phyloP scores from a whole-genome alignment of 2,797 vertebrate genomes.

The Podargus strigoides region DNA sequence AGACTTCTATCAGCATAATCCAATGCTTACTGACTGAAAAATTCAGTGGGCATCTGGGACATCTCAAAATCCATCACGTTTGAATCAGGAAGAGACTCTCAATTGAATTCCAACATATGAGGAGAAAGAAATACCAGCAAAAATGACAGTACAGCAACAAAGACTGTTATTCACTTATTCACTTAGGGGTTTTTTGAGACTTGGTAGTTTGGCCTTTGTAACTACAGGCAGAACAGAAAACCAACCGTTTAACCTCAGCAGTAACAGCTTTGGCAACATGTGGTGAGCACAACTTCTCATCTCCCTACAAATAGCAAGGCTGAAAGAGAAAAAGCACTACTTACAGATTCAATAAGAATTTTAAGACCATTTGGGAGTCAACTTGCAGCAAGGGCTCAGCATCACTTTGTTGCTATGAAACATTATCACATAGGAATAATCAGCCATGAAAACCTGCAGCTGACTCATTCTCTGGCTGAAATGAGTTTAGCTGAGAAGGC shows the following conservation, averaged over 20 bases:
- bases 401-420: constrained; percentile 22
- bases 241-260: neutral
- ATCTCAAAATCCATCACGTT: neutral
- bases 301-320: neutral
- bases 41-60: neutral
- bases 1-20: neutral
- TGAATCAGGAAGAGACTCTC: neutral
- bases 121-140: neutral
- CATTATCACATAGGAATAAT: constrained; percentile 1
- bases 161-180: neutral
- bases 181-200: neutral
- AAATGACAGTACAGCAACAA: neutral
- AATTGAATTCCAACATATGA: neutral
- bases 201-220: neutral
- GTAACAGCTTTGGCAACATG: neutral
- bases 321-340: neutral
- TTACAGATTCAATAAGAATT: neutral
- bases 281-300: neutral
- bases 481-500: neutral
- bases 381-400: neutral
- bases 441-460: neutral
- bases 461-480: neutral
- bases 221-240: neutral
- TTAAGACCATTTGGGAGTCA: neutral
- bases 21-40: neutral